These are phyloP conservation scores for Xanthia icteritia DNA, from an alignment of 2,888 invertebrate species.

Conservation along the genomic window DNA sequence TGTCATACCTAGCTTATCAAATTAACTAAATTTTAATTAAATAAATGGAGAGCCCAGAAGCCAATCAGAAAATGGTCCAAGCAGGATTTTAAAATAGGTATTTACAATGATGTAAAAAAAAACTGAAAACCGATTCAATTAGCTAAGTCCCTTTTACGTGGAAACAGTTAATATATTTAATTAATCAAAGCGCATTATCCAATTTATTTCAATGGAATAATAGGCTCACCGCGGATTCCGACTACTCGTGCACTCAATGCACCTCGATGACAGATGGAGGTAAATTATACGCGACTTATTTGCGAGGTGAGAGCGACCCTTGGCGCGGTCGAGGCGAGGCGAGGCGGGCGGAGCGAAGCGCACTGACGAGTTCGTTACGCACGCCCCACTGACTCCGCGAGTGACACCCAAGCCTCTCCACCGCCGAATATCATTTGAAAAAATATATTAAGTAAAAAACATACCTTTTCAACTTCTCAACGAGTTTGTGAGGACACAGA, in stretches of 20 bases:
- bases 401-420: conserved; percentile 85
- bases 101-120: neutral
- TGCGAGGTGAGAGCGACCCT: conserved; percentile 68
- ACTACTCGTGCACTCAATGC: conserved; percentile 57
- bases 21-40: neutral
- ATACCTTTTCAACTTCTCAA: conserved; percentile 83
- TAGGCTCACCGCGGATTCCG: conserved; percentile 9
- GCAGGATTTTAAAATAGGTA: neutral
- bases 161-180: conserved; percentile 16
- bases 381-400: conserved; percentile 85
- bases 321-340: conserved; percentile 55
- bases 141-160: neutral
- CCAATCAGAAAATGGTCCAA: neutral
- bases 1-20: neutral
- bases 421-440: conserved; percentile 82
- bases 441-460: conserved; percentile 84
- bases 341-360: conserved; percentile 63
- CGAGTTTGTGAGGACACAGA: conserved; percentile 78
- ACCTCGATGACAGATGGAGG: conserved; percentile 59
- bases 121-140: conserved; percentile 2
- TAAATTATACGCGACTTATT: conserved; percentile 69
- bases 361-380: conserved; percentile 85
- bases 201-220: conserved; percentile 25
- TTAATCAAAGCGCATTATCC: conserved; percentile 7
- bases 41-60: neutral